These are phyloP conservation scores for Blomia tropicalis DNA, from an alignment of 2,888 invertebrate genomes.

Conservation along the genomic window DNA sequence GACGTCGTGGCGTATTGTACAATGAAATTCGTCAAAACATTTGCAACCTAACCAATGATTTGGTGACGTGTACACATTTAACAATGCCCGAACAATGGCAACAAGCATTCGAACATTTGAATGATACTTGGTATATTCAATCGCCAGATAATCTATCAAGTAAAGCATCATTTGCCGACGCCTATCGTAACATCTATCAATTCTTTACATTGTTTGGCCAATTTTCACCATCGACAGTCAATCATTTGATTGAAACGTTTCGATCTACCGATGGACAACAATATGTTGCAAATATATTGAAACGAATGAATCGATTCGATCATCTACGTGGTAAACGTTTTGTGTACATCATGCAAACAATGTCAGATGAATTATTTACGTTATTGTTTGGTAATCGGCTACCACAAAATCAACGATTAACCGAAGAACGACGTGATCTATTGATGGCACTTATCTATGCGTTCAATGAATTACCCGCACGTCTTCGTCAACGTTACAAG, in stretches of 20 bases:
- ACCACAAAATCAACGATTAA: background rate
- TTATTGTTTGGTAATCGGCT: background rate
- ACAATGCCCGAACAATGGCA: background rate
- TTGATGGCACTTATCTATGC: slow-evolving; percentile 10
- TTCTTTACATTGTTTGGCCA: slow-evolving; percentile 13
- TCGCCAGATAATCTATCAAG: background rate
- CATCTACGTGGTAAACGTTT: slow-evolving; percentile 5
- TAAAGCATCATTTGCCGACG: slow-evolving; percentile 12
- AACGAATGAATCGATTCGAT: background rate
- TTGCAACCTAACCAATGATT: background rate
- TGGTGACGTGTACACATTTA: background rate
- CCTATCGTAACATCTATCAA: background rate
- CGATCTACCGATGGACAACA: background rate
- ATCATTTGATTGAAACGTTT: background rate
- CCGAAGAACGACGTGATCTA: slow-evolving; percentile 1
- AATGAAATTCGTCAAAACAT: background rate
- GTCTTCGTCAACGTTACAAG: slow-evolving; percentile 1
- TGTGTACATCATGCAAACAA: slow-evolving; percentile 6
- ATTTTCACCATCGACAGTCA: slow-evolving; percentile 1
- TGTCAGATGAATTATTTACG: background rate
- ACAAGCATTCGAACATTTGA: background rate
- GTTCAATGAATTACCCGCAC: background rate
- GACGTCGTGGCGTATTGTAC: background rate
- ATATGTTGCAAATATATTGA: background rate
- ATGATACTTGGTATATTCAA: slow-evolving; percentile 8